These are phyloP conservation scores for Macropus fuliginosus DNA, from an alignment of 2,797 vertebrate species.

Conservation along the genomic window DNA sequence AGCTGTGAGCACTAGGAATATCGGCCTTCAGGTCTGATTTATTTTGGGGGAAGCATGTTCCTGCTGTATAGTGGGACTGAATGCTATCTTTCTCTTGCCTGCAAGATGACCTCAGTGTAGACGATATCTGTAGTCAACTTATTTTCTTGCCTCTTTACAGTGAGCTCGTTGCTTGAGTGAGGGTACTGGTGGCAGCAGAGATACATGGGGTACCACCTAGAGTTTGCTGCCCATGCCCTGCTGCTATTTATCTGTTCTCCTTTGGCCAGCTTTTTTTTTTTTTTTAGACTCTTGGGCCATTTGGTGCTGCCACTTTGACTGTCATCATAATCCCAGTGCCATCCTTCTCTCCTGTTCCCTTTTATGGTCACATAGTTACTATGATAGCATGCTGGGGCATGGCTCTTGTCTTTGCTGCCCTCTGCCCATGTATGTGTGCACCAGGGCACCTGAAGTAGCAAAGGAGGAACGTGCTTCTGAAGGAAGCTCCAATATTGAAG, in stretches of 20 bases:
- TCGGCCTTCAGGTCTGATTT: constrained; percentile 92
- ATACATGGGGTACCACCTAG: constrained; percentile 93
- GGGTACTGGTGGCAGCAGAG: constrained; percentile 91
- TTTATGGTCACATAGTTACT: constrained; percentile 90
- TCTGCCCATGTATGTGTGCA: constrained; percentile 91
- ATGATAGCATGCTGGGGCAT: constrained; percentile 88
- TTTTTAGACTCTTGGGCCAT: constrained; percentile 95
- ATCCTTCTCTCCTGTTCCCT: constrained; percentile 94
- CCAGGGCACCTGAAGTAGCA: constrained; percentile 91
- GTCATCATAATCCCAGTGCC: constrained; percentile 96
- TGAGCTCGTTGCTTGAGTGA: constrained; percentile 93
- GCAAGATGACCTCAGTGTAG: constrained; percentile 96
- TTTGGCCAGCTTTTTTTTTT: constrained; percentile 96
- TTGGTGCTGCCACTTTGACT: constrained; percentile 93
- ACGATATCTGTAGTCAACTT: constrained; percentile 98
- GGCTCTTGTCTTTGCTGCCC: constrained; percentile 91
- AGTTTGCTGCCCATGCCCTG: constrained; percentile 91
- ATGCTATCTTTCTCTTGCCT: constrained; percentile 90
- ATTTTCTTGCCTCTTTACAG: constrained; percentile 95
- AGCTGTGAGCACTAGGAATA: constrained; percentile 98
- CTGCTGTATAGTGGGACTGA: constrained; percentile 88
- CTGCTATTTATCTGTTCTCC: constrained; percentile 93
- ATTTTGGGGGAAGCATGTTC: constrained; percentile 95
- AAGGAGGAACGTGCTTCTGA: constrained; percentile 75
- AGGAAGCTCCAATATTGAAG: constrained; percentile 85